Percentiles rank a stretch among this genome's conserved stretches.
phyloP scores from a whole-genome alignment of 2,888 invertebrate species.

The Atrina japonica region DNA sequence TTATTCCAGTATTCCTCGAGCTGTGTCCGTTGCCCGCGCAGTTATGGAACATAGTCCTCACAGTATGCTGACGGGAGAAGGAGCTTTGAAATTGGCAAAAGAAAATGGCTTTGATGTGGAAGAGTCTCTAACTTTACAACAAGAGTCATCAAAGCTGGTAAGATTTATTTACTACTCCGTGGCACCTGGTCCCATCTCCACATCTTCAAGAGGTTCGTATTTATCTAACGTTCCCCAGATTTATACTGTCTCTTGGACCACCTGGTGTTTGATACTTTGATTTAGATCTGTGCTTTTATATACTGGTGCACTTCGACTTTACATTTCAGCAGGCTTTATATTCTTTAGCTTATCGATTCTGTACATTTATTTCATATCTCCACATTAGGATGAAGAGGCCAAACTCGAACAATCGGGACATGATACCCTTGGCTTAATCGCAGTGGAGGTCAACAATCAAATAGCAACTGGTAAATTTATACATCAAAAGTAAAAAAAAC shows the following conservation, averaged over 20 bases:
- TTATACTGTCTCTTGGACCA: too few species aligned
- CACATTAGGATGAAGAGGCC: too few species aligned
- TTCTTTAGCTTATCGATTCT: too few species aligned
- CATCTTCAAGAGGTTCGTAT: neutral
- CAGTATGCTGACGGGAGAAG: conserved; percentile 63
- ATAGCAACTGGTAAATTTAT: conserved; percentile 56
- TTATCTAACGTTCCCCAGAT: too few species aligned
- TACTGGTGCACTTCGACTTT: neutral
- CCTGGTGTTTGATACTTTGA: too few species aligned
- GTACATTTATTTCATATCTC: too few species aligned
- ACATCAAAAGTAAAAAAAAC: too few species aligned
- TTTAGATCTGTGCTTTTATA: neutral
- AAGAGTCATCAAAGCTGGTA: neutral
- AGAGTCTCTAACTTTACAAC: neutral
- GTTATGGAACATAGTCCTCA: conserved; percentile 63
- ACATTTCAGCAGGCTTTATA: too few species aligned
- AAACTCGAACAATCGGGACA: conserved; percentile 24
- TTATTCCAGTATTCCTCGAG: conserved; percentile 49
- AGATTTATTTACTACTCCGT: neutral
- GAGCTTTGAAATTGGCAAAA: conserved; percentile 61
- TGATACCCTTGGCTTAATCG: conserved; percentile 63
- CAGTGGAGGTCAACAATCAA: conserved; percentile 40
- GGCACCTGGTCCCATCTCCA: neutral
- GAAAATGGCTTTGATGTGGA: conserved; percentile 52
- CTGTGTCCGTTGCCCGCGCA: conserved; percentile 60